Base-by-base conservation (phyloP, 2,797 vertebrate species). In the Schizothorax lantsangensis region DNA sequence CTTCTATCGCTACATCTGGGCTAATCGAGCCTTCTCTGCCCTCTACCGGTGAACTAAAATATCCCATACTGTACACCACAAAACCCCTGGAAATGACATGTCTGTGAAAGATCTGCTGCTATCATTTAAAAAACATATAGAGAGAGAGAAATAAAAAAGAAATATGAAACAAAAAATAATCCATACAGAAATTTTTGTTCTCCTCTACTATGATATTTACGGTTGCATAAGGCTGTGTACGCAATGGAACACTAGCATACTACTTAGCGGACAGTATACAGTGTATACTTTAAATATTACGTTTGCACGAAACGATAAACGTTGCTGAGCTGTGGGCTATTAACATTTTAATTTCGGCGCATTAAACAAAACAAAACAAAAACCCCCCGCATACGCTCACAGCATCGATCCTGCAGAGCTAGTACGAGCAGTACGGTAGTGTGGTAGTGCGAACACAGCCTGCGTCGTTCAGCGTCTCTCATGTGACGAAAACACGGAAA, bases 401-500 rank as follows among this genome's bases (percentile, higher is more conserved):
- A 10, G 43, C 12, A 26, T 23, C 5, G 5, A n/a, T 0, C 1
- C 72, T 30, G 45, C 74, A 12, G n/a, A 2, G 1, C n/a, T 1
- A 30, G 78, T 6, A 4, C n/a, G 59, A 1, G 40, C 1, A n/a
- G 38, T 19, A 6, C 1, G 21, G 36, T 5, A n/a, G 38, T 26
- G 0, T 19, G 79, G 0, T 6, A 26, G n/a, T 17, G 77, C 0
- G 36, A 5, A 26, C 78, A 11, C 79, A 3, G 79, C 78, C 57
- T 3, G 30, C 3, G 47, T 36, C 10, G 0, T 0, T 36, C 15
- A 1, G 66, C 8, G 36, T 72, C 8, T 17, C 81, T 75, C 64
- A 69, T 12, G 80, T 90, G 90, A 90, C 38, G 89, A 88, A 83
- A 90, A 85, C 66, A 78, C 33, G 8, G 19, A 88, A 80, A 90